A percentile compares a stretch with the other conserved stretches of the same genome.
phyloP scores from a whole-genome alignment of 2,888 invertebrate species.

The Meganola albula region DNA sequence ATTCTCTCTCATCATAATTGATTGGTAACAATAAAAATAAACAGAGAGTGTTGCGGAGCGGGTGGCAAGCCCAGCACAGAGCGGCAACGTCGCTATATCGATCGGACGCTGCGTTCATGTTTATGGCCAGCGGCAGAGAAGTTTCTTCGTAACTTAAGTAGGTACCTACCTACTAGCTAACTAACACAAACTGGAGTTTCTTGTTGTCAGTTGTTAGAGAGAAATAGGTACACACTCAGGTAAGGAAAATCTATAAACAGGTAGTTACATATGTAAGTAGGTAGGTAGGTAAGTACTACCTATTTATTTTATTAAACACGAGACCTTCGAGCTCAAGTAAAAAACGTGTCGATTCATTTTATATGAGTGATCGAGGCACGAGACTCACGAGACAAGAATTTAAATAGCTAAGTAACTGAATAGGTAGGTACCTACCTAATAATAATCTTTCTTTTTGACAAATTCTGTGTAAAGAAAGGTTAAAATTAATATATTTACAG shows the following conservation, averaged over 20 bases:
- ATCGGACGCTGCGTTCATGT: slow-evolving; percentile 39
- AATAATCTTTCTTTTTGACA: no score
- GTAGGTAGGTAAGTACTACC: not conserved
- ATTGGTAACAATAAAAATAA: slow-evolving; percentile 66
- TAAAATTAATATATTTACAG: no score
- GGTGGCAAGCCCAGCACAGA: slow-evolving; percentile 34
- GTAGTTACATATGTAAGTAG: not conserved
- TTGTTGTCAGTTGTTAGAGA: not conserved
- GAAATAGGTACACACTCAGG: not conserved
- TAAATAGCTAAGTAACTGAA: no score
- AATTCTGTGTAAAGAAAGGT: no score
- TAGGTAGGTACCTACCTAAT: no score
- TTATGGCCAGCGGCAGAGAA: slow-evolving; percentile 28
- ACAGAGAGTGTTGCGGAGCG: slow-evolving; percentile 33
- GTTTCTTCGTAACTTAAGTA: slow-evolving; percentile 22
- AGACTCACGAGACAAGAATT: no score
- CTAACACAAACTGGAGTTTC: not conserved
- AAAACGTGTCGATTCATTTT: no score
- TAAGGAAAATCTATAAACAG: not conserved
- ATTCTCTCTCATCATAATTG: slow-evolving; percentile 55
- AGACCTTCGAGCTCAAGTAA: no score
- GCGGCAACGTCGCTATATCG: slow-evolving; percentile 71
- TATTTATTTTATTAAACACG: no score
- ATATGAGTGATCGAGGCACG: no score
- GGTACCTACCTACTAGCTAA: not conserved